Evolutionary conservation across 2,888 invertebrate genomes (phyloP), one percentile per base, ranked within the genome.

Genomic region (Noctuana brunneofusca): DNA sequence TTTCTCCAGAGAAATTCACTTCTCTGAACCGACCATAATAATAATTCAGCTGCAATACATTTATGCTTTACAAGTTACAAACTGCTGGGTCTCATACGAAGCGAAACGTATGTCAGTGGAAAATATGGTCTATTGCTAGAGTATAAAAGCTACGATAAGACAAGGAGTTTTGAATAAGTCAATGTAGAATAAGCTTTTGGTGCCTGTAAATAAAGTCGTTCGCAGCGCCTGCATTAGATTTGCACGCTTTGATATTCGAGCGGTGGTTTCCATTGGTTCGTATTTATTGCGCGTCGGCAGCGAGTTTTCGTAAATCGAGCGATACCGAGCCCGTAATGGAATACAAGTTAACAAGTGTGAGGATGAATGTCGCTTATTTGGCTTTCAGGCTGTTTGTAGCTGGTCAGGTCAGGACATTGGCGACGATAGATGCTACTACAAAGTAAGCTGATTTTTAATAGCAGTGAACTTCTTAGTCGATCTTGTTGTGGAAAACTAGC

Each of bases 1-100:
- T 69, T 68, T 66, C 66, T 66, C 68, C 48, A 43, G 70, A 69
- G 67, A 68, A 69, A 68, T 70, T 65, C 62, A 49, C 63, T 60
- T 46, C 46, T 55, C 41, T 46, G 52, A 43, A 43, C 60, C 60
- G 54, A 54, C 52, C 38, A 65, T 64, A 46, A 68, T 69, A 68
- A 67, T 65, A 63, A 58, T 57, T 68, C 65, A 64, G 63, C 64
- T 64, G 64, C 65, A 55, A 63, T 65, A 68, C 64, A 64, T 68
- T 65, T 64, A 57, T 64, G 57, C 64, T 65, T 69, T 66, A 66
- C 63, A 64, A 64, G 43, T 32, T 41, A 48, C 58, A 52, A 54
- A 57, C 52, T 43, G 16, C 43, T 18, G 22, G 16, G 49, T 43
- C 46, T 55, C 41, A 38, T 52, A 53, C 58, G 52, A 59, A 22